These are phyloP conservation scores for Cantharis nigra DNA, from an alignment of 2,888 invertebrate species.

Conservation along the genomic window DNA sequence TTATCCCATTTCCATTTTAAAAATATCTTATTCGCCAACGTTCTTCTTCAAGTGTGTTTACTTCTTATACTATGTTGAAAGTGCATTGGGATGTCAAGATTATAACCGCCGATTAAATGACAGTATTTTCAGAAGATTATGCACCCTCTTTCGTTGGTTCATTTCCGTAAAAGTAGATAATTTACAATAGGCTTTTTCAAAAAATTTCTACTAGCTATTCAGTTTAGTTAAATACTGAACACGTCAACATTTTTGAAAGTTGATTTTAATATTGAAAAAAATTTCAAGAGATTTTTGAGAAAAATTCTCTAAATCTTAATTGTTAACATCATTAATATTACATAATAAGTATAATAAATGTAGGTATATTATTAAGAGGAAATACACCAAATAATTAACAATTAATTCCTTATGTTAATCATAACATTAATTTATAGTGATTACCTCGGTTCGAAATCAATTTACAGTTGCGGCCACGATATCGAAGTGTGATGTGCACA, in stretches of 20 bases:
- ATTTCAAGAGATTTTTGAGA: neutral
- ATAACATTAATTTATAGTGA: constrained; percentile 13
- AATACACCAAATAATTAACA: neutral
- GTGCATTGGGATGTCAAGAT: neutral
- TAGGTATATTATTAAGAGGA: neutral
- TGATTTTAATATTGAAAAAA: neutral
- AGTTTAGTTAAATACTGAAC: neutral
- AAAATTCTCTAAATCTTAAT: no score
- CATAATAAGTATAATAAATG: neutral
- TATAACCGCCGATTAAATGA: neutral
- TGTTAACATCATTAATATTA: no score
- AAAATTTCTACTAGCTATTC: neutral
- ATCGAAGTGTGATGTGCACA: constrained; percentile 29
- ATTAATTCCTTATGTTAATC: neutral
- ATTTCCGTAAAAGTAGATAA: neutral
- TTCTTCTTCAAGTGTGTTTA: neutral
- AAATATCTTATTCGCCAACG: neutral
- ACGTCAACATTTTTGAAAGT: neutral
- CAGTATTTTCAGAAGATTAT: neutral
- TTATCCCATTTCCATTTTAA: neutral
- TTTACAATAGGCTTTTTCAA: neutral
- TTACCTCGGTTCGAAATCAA: constrained; percentile 15
- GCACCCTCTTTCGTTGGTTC: neutral
- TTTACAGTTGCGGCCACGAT: constrained; percentile 19
- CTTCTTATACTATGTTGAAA: neutral